Evolutionary conservation across 2,797 vertebrate genomes (phyloP).

Genomic region (Peromyscus attwateri): DNA sequence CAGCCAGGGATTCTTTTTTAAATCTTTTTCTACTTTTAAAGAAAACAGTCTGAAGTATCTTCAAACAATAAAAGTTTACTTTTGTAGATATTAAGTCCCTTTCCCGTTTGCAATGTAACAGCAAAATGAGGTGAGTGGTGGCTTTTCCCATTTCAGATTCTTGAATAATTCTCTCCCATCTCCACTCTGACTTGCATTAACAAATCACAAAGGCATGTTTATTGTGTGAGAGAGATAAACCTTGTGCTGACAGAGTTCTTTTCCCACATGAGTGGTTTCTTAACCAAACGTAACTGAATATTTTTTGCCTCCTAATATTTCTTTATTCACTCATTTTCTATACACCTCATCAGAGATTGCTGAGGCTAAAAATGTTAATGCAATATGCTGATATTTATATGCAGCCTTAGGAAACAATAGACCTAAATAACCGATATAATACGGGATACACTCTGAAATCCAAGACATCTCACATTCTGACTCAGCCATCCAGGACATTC

Average conservation of each 20-base stretch:
- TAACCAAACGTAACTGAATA: not conserved
- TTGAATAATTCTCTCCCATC: not conserved
- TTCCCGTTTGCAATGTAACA: not conserved
- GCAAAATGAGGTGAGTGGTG: not conserved
- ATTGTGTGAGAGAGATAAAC: not conserved
- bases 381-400: constrained; percentile 41
- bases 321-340: not conserved
- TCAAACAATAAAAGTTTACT: constrained; percentile 50
- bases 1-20: not conserved
- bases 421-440: not conserved
- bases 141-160: not conserved
- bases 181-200: constrained; percentile 40
- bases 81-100: not conserved
- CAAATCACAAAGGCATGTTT: not conserved
- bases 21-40: not conserved
- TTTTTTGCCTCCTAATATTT: not conserved
- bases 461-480: not conserved
- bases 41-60: not conserved
- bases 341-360: not conserved
- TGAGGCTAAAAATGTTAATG: not conserved
- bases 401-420: not conserved
- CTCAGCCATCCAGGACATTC: not conserved
- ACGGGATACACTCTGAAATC: not conserved
- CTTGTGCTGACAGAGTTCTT: not conserved
- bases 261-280: not conserved